Evolutionary conservation across 1,140 invertebrate genomes (phyloP), one percentile per base, ranked within the genome.

Genomic region (Spodoptera frugiperda): DNA sequence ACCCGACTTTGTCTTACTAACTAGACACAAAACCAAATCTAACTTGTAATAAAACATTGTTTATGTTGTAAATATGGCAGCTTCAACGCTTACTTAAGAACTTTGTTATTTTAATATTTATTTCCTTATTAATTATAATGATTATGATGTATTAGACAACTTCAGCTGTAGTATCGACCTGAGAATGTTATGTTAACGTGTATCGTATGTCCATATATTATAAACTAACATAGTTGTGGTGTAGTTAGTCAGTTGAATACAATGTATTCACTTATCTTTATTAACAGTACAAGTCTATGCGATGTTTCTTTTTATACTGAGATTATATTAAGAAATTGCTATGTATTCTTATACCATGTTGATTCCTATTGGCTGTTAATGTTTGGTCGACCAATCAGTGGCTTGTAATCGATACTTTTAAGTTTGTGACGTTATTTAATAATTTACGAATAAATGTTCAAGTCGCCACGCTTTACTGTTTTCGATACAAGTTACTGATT

Each of bases 101-200:
- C 71, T 63, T 75, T 75, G 72, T 74, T 63, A 53, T 74, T 53
- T 65, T 75, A 74, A 74, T 74, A 75, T 75, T 75, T 75, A 75
- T 75, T 63, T 65, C 33, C 4, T 15, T 53, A 21, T 65, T 6
- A 75, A 75, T 75, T 63, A 30, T 75, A 49, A 65, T 30, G 33
- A 39, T 39, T 75, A 33, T 63, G 2, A 44, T 65, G 33, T 75
- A 75, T 25, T 19, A n/a, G 48, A 49, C 46, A 61, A 59, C 3
- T 61, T 48, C 65, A 68, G 25, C 48, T 68, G 39, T 68, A 33
- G 21, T 68, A 53, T 68, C 6, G 65, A 68, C 53, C 65, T 68
- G 65, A 68, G 33, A 61, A 63, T 67, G 48, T 68, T 68, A 68
- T 68, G 10, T 68, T 33, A 53, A 21, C 17, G 15, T 68, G n/a